Evolutionary conservation across 2,888 invertebrate species (phyloP).

Genomic region (Idaea aversata): DNA sequence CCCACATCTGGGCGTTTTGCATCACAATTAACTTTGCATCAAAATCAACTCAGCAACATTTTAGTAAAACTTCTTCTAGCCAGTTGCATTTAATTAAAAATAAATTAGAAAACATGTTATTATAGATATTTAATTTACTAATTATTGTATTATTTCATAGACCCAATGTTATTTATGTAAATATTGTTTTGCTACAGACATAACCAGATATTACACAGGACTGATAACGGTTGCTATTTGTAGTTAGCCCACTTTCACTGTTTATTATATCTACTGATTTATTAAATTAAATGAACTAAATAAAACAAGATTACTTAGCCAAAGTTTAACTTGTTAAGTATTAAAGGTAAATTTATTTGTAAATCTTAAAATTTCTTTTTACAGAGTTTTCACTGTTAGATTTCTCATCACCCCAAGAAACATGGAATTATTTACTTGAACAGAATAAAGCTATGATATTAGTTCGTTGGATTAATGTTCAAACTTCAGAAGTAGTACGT

Average conservation of each 20-base stretch:
- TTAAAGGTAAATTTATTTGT: background rate
- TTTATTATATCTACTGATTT: background rate
- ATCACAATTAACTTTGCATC: too few relatives aligned
- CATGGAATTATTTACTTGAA: slow-evolving; percentile 82
- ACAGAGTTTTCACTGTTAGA: slow-evolving; percentile 75
- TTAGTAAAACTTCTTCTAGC: too few relatives aligned
- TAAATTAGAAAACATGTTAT: too few relatives aligned
- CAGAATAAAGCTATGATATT: slow-evolving; percentile 81
- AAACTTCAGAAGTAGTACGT: slow-evolving; percentile 72
- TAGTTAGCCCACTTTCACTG: slow-evolving; percentile 1
- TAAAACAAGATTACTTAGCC: too few relatives aligned
- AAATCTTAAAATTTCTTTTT: slow-evolving; percentile 33
- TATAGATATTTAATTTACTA: background rate
- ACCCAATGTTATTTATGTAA: background rate
- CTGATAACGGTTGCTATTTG: background rate
- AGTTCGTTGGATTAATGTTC: slow-evolving; percentile 81
- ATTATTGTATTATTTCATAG: background rate
- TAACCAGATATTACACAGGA: slow-evolving; percentile 3
- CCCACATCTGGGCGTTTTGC: too few relatives aligned
- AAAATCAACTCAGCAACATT: too few relatives aligned
- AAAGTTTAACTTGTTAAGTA: too few relatives aligned
- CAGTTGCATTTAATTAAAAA: too few relatives aligned
- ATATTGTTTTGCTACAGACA: background rate
- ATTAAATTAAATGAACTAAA: too few relatives aligned
- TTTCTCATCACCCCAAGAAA: slow-evolving; percentile 71